Conservation (phyloP, 30 jellyfish, hydroid and myxozoan species). For the Hydractinia echinata region DNA sequence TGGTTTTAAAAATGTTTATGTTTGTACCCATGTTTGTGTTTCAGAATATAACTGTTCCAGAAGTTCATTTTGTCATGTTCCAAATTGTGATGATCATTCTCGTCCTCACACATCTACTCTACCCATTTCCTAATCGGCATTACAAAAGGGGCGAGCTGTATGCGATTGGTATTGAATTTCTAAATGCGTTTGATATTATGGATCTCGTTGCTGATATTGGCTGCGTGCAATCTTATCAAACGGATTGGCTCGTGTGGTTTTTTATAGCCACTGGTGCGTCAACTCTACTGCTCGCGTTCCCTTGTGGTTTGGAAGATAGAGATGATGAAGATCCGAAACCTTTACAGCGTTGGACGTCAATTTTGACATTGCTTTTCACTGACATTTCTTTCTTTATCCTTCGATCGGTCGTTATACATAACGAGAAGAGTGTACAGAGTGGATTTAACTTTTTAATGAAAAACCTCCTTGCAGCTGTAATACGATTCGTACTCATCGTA, state of each 20-base stretch:
- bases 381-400: neutral
- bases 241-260: neutral
- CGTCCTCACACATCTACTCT: neutral
- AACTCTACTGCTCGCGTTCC: neutral
- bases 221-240: neutral
- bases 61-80: neutral
- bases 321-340: neutral
- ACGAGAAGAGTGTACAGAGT: neutral
- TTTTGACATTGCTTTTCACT: neutral
- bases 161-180: neutral
- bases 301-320: neutral
- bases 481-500: neutral
- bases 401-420: neutral
- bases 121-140: neutral
- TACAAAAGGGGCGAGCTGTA: neutral
- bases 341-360: neutral
- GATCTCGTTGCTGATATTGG: conserved; percentile 1
- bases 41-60: neutral
- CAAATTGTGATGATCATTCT: neutral
- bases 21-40: neutral
- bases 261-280: neutral
- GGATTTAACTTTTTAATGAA: neutral
- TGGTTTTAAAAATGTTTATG: too few species aligned
- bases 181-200: conserved; percentile 11
- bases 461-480: neutral